Conservation (phyloP, 2,888 invertebrate species). For the Muschampia plurimacula region DNA sequence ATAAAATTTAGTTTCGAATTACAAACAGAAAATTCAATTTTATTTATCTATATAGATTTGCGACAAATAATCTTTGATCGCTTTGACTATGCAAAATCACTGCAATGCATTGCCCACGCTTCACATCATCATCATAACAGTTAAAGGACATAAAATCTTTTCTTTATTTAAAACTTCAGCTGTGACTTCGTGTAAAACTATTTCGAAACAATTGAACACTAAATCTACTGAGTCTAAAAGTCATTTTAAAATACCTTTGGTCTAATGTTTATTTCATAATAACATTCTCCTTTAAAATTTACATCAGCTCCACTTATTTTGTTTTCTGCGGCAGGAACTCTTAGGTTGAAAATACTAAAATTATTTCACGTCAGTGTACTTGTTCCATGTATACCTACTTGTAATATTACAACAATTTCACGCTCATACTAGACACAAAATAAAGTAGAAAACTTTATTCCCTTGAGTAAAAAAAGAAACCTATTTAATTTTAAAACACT, state of each 20-base stretch:
- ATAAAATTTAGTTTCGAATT: too few species aligned
- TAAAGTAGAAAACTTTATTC: constrained; percentile 2
- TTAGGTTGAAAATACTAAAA: not conserved
- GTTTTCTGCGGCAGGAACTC: not conserved
- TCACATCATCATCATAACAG: not conserved
- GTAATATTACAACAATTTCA: too few species aligned
- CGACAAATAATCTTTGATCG: not conserved
- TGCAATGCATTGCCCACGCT: not conserved
- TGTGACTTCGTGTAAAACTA: constrained; percentile 21
- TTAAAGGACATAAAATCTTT: constrained; percentile 43
- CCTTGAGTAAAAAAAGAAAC: not conserved
- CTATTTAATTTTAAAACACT: not conserved
- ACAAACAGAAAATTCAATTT: too few species aligned
- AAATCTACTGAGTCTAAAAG: constrained; percentile 15
- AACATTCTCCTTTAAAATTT: constrained; percentile 8
- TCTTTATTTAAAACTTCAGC: constrained; percentile 39
- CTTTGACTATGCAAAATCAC: not conserved
- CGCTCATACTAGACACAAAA: not conserved
- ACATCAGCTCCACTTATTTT: not conserved
- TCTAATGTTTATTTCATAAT: not conserved
- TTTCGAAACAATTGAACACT: constrained; percentile 15
- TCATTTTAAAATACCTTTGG: constrained; percentile 8
- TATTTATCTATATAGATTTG: too few species aligned
- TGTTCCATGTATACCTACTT: too few species aligned
- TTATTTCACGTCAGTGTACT: not conserved